Evolutionary conservation across 2,888 invertebrate genomes (phyloP).

Genomic region (Melipona beecheii): DNA sequence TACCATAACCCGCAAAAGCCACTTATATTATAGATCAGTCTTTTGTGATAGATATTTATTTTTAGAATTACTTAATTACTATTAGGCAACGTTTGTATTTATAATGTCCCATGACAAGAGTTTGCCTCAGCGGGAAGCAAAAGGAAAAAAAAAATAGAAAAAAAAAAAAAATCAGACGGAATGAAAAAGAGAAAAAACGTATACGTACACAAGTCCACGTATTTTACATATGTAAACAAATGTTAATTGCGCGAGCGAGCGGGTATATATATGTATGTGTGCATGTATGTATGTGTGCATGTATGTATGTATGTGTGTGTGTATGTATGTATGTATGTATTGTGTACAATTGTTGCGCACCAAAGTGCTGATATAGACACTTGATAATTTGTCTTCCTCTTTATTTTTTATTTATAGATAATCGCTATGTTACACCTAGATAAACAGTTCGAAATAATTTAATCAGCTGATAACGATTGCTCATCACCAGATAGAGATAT

Average conservation of each 20-base stretch:
- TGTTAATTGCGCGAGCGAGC: background rate
- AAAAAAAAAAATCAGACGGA: conserved; percentile 4
- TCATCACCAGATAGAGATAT: conserved; percentile 37
- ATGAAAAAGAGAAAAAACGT: conserved; percentile 41
- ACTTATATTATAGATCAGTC: conserved; percentile 75
- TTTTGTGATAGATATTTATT: conserved; percentile 84
- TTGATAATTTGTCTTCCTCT: conserved; percentile 64
- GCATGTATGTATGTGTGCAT: background rate
- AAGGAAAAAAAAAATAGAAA: background rate
- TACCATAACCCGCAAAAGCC: conserved; percentile 56
- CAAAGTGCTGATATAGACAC: conserved; percentile 61
- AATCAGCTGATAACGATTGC: conserved; percentile 55
- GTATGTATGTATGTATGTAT: background rate
- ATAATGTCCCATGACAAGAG: conserved; percentile 52
- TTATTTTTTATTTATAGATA: conserved; percentile 48
- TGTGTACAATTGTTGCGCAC: conserved; percentile 46
- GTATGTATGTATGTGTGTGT: background rate
- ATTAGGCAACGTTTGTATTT: conserved; percentile 75
- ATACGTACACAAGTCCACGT: conserved; percentile 1
- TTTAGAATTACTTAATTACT: conserved; percentile 74
- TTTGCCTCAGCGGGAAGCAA: conserved; percentile 17
- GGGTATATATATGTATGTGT: background rate
- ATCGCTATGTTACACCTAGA: conserved; percentile 16
- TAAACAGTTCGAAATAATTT: conserved; percentile 36
- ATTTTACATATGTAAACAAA: conserved; percentile 21